Percentiles rank a stretch among this genome's conserved stretches.
phyloP scores from a whole-genome alignment of 2,888 invertebrate genomes.

The Zaprionus bogoriensis region DNA sequence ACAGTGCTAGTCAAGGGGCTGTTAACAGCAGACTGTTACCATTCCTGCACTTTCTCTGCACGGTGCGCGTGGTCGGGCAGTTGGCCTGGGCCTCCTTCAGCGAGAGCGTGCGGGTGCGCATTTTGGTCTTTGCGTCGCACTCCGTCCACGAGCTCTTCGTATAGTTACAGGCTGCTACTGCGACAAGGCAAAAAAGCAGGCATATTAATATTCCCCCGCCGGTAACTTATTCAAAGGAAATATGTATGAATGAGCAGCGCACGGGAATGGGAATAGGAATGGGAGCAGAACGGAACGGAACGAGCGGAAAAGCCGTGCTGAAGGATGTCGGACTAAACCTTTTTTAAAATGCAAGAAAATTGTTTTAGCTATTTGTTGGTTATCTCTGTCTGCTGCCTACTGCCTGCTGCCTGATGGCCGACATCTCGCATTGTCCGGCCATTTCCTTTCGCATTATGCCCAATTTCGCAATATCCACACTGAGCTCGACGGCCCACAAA shows the following conservation, averaged over 20 bases:
- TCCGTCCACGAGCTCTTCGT: slow-evolving; percentile 93
- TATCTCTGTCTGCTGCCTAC: no score
- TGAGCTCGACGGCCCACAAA: no score
- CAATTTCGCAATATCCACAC: slow-evolving; percentile 32
- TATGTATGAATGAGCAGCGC: slow-evolving; percentile 3
- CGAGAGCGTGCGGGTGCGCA: slow-evolving; percentile 91
- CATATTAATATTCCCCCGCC: background rate
- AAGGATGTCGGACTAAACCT: slow-evolving; percentile 14
- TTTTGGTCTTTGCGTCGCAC: slow-evolving; percentile 92
- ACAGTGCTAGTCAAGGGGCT: background rate
- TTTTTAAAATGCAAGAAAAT: slow-evolving; percentile 35
- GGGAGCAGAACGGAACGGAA: slow-evolving; percentile 4
- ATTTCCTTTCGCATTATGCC: slow-evolving; percentile 33
- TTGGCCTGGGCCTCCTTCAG: slow-evolving; percentile 92
- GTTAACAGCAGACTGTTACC: slow-evolving; percentile 81
- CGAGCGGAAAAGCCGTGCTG: slow-evolving; percentile 5
- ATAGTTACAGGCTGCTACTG: slow-evolving; percentile 89
- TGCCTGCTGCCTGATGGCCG: slow-evolving; percentile 17
- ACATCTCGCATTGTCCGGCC: slow-evolving; percentile 32
- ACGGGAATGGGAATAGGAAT: background rate
- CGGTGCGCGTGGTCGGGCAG: slow-evolving; percentile 91
- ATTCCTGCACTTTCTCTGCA: slow-evolving; percentile 96
- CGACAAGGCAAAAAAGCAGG: background rate
- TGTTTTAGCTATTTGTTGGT: slow-evolving; percentile 32
- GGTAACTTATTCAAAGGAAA: slow-evolving; percentile 16